These are phyloP conservation scores for mouse (Mus musculus) DNA, from an alignment of 2,113 vertebrate species.

Conservation along the genomic window DNA sequence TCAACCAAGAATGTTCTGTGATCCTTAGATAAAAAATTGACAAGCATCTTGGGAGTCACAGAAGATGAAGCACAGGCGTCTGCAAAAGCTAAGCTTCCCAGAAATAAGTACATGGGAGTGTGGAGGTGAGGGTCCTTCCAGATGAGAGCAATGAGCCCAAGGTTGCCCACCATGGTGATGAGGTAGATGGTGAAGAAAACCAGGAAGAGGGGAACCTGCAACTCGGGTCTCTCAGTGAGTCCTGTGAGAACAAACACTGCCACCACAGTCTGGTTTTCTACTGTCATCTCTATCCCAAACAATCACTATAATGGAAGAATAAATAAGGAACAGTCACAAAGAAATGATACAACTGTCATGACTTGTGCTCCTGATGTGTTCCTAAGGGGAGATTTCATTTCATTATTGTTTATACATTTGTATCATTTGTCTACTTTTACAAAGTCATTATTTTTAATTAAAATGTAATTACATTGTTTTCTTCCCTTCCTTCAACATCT, in stretches of 20 bases:
- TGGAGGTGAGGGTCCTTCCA: conserved; percentile 67
- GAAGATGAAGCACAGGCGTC: conserved; percentile 67
- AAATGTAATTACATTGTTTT: background rate
- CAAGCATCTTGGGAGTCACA: conserved; percentile 74
- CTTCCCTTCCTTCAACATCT: background rate
- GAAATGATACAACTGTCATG: background rate
- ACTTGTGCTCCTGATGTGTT: background rate
- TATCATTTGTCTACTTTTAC: background rate
- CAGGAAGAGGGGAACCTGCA: background rate
- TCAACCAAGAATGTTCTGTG: conserved; percentile 18
- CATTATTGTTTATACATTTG: background rate
- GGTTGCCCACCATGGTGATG: background rate
- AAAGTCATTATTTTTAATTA: background rate
- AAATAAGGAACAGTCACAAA: conserved; percentile 26
- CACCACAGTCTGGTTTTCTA: conserved; percentile 55
- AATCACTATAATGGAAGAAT: background rate
- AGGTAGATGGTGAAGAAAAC: background rate
- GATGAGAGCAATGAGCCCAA: conserved; percentile 27
- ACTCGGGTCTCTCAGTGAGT: background rate
- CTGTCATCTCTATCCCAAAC: background rate
- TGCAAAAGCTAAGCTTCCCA: conserved; percentile 67
- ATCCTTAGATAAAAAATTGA: conserved; percentile 58
- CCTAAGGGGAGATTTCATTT: background rate
- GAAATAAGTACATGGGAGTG: conserved; percentile 70
- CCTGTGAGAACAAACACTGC: conserved; percentile 58